Evolutionary conservation across 2,113 vertebrate species (phyloP), one percentile per base, ranked within the genome.

Genomic region (Charadrius vociferus): DNA sequence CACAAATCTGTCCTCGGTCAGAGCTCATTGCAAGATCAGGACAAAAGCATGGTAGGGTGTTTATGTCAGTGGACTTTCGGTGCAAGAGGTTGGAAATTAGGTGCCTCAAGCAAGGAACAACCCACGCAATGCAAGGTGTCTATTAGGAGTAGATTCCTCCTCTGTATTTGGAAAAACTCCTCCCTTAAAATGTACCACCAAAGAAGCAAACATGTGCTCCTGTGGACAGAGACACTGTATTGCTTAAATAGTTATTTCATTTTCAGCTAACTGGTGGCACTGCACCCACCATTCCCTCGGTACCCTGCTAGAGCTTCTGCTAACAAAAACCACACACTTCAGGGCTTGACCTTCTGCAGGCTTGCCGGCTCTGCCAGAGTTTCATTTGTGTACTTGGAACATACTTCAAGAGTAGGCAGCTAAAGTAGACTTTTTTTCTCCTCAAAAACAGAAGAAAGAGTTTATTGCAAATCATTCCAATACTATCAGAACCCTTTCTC

Each of bases 351-450:
- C 86, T 94, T 81, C 93, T 86, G 50, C 85, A 37, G 24, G 67
- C 24, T 92, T 93, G 91, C 81, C 93, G 90, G 74, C 52, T 95
- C 95, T 96, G 94, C 94, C 96, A 90, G 89, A 78, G 90, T 82
- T 96, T 89, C 24, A 1, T 97, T 97, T 95, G 70, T 58, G 65
- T 11, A 2, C 75, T 93, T 97, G 97, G 98, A 97, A 71, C 52
- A 5, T 5, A 92, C 81, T 97, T 97, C 96, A 94, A 11, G 78
- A 89, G 65, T 83, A 93, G 77, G 16, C 91, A 77, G 86, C 73
- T 96, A 49, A 96, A 94, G 56, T 0, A 62, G 29, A 61, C 39
- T 83, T 62, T 86, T 96, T 95, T 77, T 47, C 81, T 88, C 74
- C 95, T 90, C 77, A 89, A 87, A 98, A 97, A 79, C 43, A 93